phyloP scores from a whole-genome alignment of 2,113 vertebrate species.

The Motacilla tschutschensis region DNA sequence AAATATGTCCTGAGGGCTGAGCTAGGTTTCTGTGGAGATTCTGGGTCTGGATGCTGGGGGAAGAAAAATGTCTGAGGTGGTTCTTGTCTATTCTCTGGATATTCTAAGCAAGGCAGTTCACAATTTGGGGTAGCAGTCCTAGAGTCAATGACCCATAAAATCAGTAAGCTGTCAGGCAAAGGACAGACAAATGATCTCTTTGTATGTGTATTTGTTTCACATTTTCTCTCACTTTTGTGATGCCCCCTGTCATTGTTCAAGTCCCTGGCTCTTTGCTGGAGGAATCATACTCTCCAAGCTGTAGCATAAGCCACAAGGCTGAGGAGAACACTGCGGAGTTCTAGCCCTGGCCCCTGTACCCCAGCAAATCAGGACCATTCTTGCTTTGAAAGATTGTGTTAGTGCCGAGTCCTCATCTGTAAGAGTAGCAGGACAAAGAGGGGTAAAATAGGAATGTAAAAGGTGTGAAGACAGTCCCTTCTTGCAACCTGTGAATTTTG shows the following conservation, averaged over 20 bases:
- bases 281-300: background rate
- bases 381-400: background rate
- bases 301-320: background rate
- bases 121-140: background rate
- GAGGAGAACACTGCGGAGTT: background rate
- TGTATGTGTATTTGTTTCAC: background rate
- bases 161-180: background rate
- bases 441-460: background rate
- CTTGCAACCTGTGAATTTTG: background rate
- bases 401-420: background rate
- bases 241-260: background rate
- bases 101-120: background rate
- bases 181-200: background rate
- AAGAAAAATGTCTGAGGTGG: background rate
- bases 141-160: background rate
- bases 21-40: background rate
- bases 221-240: background rate
- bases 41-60: background rate
- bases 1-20: background rate
- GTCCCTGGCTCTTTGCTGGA: background rate
- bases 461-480: background rate
- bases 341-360: background rate
- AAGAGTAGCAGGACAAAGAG: background rate
- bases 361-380: background rate
- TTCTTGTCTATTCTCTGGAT: background rate